Base-by-base conservation (phyloP, 2,888 invertebrate species). In the Ptychoptera albimana region DNA sequence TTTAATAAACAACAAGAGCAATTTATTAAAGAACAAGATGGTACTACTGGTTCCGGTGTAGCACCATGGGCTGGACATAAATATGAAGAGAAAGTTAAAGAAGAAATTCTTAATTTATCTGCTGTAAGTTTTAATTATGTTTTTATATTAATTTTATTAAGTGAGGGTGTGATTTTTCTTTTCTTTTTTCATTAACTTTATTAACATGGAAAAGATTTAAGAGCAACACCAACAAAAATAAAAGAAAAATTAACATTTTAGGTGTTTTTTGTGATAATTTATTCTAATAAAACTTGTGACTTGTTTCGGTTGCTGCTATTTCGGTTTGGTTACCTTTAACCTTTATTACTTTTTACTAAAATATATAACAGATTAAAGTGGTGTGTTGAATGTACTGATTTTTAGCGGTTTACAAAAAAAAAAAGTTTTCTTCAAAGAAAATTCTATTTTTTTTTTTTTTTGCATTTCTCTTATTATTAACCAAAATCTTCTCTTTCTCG, bases 1-100 rank as follows among this genome's bases (percentile, higher is more conserved):
- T 89, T 98, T 69, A 91, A 91, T 67, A 88, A 88, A 60, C 96
- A 97, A 62, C 94, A 97, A 65, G 91, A 93, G 55, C 87, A 91
- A 41, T 97, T 97, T 70, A 80, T 92, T 57, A 87, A 87, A 61
- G 83, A 83, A 45, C 89, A 93, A 68, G 75, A 74, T 45, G 76
- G 74, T 51, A 78, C 76, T 51, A 72, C 76, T 42, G 70, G 71
- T 39, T 75, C 82, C 32, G 79, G 83, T 40, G 75, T 85, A 7
- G 81, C 88, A 31, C 96, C 97, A 9, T 98, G 98, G 97, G 74
- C 86, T 46, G 97, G 96, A 5, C 89, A 91, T 50, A 81, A 87
- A 52, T 94, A 97, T 64, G 96, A 97, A 64, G 83, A 87, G 39
- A 79, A 82, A 44, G 79, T 97, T 51, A 94, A 93, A 67, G 87